Base-by-base conservation (phyloP, 2,797 vertebrate species). In the Danio albolineatus region DNA sequence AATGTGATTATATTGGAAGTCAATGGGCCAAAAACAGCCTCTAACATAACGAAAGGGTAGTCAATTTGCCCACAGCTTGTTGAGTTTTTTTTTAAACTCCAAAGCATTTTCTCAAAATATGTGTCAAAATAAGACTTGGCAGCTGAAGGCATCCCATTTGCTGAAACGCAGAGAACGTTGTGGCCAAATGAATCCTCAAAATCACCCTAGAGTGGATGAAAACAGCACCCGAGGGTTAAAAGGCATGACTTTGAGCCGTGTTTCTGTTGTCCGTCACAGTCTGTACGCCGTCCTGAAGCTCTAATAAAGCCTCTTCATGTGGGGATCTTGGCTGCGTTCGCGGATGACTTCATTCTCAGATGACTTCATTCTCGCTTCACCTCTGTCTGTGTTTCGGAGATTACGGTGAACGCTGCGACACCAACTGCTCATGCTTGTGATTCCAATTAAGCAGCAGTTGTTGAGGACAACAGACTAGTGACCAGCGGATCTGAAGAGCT, bases 381-480 rank as follows among this genome's bases (percentile, higher is more conserved):
- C 70, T 48, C 61, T 49, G 65, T 76, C 39, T 54, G 44, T 60
- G 36, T 71, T 65, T 28, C 46, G 6, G 46, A 76, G 73, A 81
- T 76, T 76, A 53, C 56, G 69, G 44, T 4, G 44, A 61, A 44
- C 43, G 57, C 8, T 12, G 14, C 43, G 39, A 43, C 43, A 56
- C 60, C 78, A 57, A 10, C 79, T 74, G 71, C 53, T 66, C 53
- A 12, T 10, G 61, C 78, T 67, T 60, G 62, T 67, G 74, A 57
- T 64, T 59, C 7, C 4, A 77, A 67, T 66, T 36, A 66, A 65
- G n/a, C 61, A 41, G 49, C 56, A 36, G 38, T 76, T 79, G 67
- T 71, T 57, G 59, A 53, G 46, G 70, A 9, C 6, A 74, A 71
- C 79, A 82, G 70, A 28, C 28, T 28, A 39, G 59, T 86, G 82